These are phyloP conservation scores for Choristoneura fumiferana DNA, from an alignment of 1,140 invertebrate genomes.

Conservation along the genomic window DNA sequence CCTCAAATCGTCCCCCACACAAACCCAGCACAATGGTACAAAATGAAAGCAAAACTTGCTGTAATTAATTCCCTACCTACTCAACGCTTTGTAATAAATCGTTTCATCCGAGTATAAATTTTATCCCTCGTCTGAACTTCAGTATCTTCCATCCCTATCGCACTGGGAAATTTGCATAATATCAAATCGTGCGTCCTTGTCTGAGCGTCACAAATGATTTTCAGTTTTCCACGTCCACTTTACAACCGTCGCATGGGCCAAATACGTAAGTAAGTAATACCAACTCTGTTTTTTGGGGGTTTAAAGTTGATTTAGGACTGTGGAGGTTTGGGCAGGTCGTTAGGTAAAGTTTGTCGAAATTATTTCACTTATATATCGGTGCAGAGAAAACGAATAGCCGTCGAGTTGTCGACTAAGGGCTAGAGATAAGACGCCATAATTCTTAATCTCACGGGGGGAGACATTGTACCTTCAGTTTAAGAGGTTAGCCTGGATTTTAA, in stretches of 20 bases:
- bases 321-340: slow-evolving; percentile 45
- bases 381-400: slow-evolving; percentile 48
- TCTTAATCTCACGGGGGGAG: slow-evolving; percentile 54
- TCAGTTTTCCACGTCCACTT: slow-evolving; percentile 68
- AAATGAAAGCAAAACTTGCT: slow-evolving; percentile 73
- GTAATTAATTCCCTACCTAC: slow-evolving; percentile 73
- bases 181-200: slow-evolving; percentile 67
- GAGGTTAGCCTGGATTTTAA: too few species aligned
- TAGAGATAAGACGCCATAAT: slow-evolving; percentile 63
- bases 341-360: slow-evolving; percentile 71
- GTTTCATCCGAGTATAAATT: slow-evolving; percentile 71
- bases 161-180: slow-evolving; percentile 53
- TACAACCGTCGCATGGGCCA: slow-evolving; percentile 57
- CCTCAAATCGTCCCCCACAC: slow-evolving; percentile 20
- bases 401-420: slow-evolving; percentile 58
- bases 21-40: slow-evolving; percentile 52
- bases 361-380: slow-evolving; percentile 67
- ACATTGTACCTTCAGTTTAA: not conserved
- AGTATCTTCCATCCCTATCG: slow-evolving; percentile 44
- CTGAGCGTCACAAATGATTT: slow-evolving; percentile 69
- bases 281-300: slow-evolving; percentile 21
- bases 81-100: slow-evolving; percentile 76
- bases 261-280: slow-evolving; percentile 24
- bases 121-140: slow-evolving; percentile 52
- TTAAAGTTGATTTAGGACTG: slow-evolving; percentile 42